These are phyloP conservation scores for Drosophila emarginata DNA, from an alignment of 2,888 invertebrate genomes.

Conservation along the genomic window DNA sequence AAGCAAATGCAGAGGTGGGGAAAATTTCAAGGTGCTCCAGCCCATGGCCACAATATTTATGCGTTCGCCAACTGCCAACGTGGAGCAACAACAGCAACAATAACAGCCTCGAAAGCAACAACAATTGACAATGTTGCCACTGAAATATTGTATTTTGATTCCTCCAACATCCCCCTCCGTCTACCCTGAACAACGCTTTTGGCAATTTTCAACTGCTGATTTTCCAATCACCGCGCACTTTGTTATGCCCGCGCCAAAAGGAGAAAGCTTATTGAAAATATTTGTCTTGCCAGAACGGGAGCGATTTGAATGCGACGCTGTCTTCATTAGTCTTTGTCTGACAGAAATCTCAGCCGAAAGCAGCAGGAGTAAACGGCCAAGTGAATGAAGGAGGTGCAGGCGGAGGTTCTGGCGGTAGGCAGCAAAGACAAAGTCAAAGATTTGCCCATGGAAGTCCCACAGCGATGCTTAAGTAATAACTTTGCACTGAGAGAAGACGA, in stretches of 20 bases:
- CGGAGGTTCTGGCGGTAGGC: not conserved
- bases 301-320: slow-evolving; percentile 46
- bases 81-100: slow-evolving; percentile 8
- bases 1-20: slow-evolving; percentile 11
- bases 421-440: slow-evolving; percentile 46
- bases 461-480: slow-evolving; percentile 50
- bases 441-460: slow-evolving; percentile 43
- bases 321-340: slow-evolving; percentile 68
- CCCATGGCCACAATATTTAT: slow-evolving; percentile 59
- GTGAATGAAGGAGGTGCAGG: no score
- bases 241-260: slow-evolving; percentile 51
- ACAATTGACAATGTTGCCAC: slow-evolving; percentile 60
- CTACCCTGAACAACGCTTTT: slow-evolving; percentile 14
- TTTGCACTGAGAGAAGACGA: slow-evolving; percentile 25
- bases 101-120: slow-evolving; percentile 37
- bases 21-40: slow-evolving; percentile 57
- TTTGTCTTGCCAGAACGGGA: slow-evolving; percentile 49
- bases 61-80: slow-evolving; percentile 62
- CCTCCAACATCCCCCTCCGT: slow-evolving; percentile 10
- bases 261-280: slow-evolving; percentile 68
- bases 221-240: slow-evolving; percentile 73
- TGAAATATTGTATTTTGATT: slow-evolving; percentile 61
- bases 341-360: not conserved
- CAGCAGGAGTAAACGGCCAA: not conserved
- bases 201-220: slow-evolving; percentile 68